Evolutionary conservation across 2,113 vertebrate genomes (phyloP).

Genomic region (Condylura cristata): DNA sequence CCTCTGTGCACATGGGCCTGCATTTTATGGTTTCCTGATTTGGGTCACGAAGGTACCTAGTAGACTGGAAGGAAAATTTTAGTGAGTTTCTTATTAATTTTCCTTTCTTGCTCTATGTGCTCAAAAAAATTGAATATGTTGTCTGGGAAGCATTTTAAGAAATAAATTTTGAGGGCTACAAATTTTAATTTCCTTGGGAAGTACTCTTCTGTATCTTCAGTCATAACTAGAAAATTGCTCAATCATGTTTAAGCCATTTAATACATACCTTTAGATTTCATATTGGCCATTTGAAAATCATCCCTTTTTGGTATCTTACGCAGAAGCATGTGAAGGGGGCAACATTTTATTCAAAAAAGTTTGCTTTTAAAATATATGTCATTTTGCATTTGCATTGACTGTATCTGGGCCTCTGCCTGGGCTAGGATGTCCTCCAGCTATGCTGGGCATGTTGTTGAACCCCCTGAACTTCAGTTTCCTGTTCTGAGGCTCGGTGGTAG

Average conservation of each 20-base stretch:
- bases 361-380: background rate
- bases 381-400: too few species aligned
- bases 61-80: background rate
- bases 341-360: background rate
- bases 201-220: background rate
- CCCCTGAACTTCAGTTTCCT: too few species aligned
- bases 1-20: background rate
- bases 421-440: too few species aligned
- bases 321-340: too few species aligned
- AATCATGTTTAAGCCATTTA: background rate
- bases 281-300: background rate
- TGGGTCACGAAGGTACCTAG: background rate
- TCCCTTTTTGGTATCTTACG: background rate
- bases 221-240: background rate
- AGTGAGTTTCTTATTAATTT: background rate
- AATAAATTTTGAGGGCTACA: background rate
- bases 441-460: too few species aligned
- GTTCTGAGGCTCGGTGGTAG: too few species aligned
- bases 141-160: background rate
- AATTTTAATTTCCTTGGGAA: background rate
- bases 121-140: background rate
- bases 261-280: background rate
- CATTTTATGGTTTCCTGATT: background rate
- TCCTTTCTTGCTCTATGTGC: background rate
- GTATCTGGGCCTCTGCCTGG: too few species aligned